phyloP scores from a whole-genome alignment of 35 echinoderm and acorn worm genomes.

The Apostichopus japonicus region DNA sequence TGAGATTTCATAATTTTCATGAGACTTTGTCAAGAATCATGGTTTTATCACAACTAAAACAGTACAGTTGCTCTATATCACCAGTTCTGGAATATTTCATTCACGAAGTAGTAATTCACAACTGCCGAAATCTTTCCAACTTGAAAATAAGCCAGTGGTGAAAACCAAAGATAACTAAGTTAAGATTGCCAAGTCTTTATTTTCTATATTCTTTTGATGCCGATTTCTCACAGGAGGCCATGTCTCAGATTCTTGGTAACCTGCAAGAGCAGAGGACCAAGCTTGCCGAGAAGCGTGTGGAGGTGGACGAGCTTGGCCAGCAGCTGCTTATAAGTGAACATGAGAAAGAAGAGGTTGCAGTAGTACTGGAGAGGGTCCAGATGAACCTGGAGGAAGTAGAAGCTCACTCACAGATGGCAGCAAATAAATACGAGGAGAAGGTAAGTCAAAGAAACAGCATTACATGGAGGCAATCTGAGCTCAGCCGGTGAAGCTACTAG shows the following conservation, averaged over 20 bases:
- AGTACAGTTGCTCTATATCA: too few relatives aligned
- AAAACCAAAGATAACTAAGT: too few relatives aligned
- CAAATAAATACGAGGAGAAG: conserved; percentile 5
- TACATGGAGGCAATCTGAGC: neutral
- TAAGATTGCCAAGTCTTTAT: too few relatives aligned
- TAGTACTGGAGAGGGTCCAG: neutral
- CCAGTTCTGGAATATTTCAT: too few relatives aligned
- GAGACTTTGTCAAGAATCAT: too few relatives aligned
- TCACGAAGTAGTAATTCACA: too few relatives aligned
- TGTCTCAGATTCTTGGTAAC: conserved; percentile 24
- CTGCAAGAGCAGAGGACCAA: neutral
- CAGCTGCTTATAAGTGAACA: conserved; percentile 12
- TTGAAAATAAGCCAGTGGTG: too few relatives aligned
- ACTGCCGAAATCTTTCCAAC: too few relatives aligned
- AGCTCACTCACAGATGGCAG: conserved; percentile 35
- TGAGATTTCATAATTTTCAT: too few relatives aligned
- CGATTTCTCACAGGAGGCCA: neutral
- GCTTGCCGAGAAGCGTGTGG: neutral
- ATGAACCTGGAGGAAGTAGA: conserved; percentile 17
- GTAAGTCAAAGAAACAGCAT: neutral
- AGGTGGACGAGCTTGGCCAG: neutral
- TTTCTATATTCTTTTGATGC: too few relatives aligned
- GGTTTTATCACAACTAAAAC: too few relatives aligned
- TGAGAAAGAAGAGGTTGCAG: conserved; percentile 15
- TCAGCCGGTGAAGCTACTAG: too few relatives aligned